Evolutionary conservation across 1,140 invertebrate species (phyloP).

Genomic region (Stegodyphus dumicola): DNA sequence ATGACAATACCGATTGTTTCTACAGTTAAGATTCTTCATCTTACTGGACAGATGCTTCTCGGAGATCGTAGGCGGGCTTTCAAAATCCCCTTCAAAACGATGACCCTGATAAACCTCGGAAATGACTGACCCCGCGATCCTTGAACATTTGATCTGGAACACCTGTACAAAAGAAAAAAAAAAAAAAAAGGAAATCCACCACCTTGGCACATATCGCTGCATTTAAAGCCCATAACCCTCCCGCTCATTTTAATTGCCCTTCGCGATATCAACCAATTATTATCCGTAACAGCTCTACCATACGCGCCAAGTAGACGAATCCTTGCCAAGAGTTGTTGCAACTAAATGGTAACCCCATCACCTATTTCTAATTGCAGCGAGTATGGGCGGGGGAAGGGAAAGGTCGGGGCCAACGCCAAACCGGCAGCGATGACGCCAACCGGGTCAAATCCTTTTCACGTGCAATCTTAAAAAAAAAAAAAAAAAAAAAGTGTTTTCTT

Average conservation of each 20-base stretch:
- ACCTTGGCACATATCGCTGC: conserved; percentile 46
- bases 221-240: not conserved
- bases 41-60: too few species aligned
- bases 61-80: too few species aligned
- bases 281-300: not conserved
- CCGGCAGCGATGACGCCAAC: conserved; percentile 41
- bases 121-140: not conserved
- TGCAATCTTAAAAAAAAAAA: not conserved
- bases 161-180: not conserved
- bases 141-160: conserved; percentile 45
- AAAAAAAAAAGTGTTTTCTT: conserved; percentile 40
- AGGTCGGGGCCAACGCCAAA: conserved; percentile 15
- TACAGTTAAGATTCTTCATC: too few species aligned
- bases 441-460: conserved; percentile 55
- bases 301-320: conserved; percentile 22
- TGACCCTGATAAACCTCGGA: too few species aligned
- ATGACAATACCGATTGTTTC: too few species aligned
- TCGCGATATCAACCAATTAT: not conserved
- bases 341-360: conserved; percentile 17
- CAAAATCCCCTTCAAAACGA: too few species aligned
- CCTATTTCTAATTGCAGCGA: conserved; percentile 29
- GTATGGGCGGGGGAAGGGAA: not conserved
- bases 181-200: too few species aligned
- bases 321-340: conserved; percentile 10
- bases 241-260: conserved; percentile 30